Evolutionary conservation across 2,888 invertebrate species (phyloP).

Genomic region (Drosophila niveifrons): DNA sequence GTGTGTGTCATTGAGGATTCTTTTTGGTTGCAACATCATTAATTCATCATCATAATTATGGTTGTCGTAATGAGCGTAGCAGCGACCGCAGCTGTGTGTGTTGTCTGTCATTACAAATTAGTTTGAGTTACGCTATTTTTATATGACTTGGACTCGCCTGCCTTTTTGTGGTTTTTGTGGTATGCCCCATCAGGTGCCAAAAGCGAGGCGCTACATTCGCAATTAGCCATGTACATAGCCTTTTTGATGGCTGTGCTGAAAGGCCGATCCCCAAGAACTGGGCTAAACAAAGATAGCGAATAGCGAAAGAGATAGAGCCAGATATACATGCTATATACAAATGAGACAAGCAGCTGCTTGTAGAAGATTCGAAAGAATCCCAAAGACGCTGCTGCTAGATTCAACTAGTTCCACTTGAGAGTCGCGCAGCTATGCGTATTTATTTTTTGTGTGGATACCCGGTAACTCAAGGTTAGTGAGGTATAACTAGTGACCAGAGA

Average conservation of each 20-base stretch:
- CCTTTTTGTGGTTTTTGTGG: slow-evolving; percentile 42
- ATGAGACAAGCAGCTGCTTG: slow-evolving; percentile 55
- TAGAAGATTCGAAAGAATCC: slow-evolving; percentile 1
- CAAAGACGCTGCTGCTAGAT: slow-evolving; percentile 4
- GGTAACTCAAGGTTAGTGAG: background rate
- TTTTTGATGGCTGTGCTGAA: slow-evolving; percentile 66
- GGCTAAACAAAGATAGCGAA: slow-evolving; percentile 9
- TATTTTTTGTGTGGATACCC: background rate
- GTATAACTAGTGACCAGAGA: background rate
- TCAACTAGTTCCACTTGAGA: slow-evolving; percentile 23
- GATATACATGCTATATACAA: slow-evolving; percentile 15
- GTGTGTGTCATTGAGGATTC: slow-evolving; percentile 42
- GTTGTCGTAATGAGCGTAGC: slow-evolving; percentile 23
- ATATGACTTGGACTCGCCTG: slow-evolving; percentile 31
- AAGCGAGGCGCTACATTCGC: slow-evolving; percentile 77
- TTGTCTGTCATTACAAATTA: slow-evolving; percentile 75
- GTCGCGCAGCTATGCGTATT: background rate
- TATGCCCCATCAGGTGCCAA: slow-evolving; percentile 79
- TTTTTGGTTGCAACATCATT: slow-evolving; percentile 32
- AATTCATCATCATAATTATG: slow-evolving; percentile 40
- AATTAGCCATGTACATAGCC: slow-evolving; percentile 73
- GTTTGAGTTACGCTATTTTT: slow-evolving; percentile 56
- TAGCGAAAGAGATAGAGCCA: slow-evolving; percentile 4
- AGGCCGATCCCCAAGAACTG: slow-evolving; percentile 47
- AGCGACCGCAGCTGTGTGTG: slow-evolving; percentile 43